Percentiles rank a stretch among this genome's conserved stretches.
Conservation (phyloP, 2,888 invertebrate genomes). For the Leptarthrus brevirostris region DNA sequence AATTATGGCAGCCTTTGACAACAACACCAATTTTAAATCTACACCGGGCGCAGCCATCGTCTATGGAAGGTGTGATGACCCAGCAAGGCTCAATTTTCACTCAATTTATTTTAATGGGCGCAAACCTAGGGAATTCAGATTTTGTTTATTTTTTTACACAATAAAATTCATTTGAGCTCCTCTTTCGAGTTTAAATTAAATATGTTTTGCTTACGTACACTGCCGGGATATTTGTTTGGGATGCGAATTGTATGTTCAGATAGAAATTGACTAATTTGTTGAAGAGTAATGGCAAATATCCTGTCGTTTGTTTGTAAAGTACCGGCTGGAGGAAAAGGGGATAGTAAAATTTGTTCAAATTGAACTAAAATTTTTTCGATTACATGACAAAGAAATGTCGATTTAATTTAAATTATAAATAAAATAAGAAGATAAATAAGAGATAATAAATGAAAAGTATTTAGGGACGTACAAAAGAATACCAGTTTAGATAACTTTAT, state of each 20-base stretch:
- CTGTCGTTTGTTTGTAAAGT: background rate
- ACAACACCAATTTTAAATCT: background rate
- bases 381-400: too few relatives aligned
- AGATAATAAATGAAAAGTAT: too few relatives aligned
- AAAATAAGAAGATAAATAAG: too few relatives aligned
- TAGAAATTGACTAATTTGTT: background rate
- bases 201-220: background rate
- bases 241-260: background rate
- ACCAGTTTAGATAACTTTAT: too few relatives aligned
- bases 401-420: too few relatives aligned
- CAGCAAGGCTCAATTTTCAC: background rate
- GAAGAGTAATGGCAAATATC: background rate
- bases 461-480: too few relatives aligned
- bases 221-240: background rate
- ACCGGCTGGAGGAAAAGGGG: too few relatives aligned
- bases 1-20: constrained; percentile 3
- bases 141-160: background rate
- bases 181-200: background rate
- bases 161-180: background rate
- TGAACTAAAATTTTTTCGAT: too few relatives aligned
- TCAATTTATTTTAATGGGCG: background rate
- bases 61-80: background rate
- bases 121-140: background rate
- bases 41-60: background rate
- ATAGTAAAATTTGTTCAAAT: too few relatives aligned